phyloP scores from a whole-genome alignment of 2,888 invertebrate species.

The Chirona hameri region DNA sequence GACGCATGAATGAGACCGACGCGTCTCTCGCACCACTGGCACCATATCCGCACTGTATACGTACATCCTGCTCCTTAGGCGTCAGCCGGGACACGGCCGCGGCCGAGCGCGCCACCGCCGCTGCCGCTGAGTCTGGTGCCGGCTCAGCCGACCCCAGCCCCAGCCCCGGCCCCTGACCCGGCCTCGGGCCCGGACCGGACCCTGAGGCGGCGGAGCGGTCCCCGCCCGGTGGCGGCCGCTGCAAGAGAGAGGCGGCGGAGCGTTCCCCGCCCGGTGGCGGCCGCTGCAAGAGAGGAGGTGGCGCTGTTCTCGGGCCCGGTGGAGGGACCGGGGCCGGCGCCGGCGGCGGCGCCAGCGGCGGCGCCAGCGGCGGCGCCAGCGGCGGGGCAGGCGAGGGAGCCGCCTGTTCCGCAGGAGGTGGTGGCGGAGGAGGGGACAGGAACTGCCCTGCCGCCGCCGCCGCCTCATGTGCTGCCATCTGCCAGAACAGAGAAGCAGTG shows the following conservation, averaged over 20 bases:
- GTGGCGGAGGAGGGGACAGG: neutral
- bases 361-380: neutral
- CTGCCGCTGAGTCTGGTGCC: neutral
- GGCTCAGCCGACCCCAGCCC: neutral
- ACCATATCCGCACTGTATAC: too few relatives aligned
- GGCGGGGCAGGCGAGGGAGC: neutral
- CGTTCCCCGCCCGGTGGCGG: neutral
- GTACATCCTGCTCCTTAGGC: neutral
- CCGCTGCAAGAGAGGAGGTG: neutral
- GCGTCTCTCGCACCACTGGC: too few relatives aligned
- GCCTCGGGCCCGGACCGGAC: too few relatives aligned
- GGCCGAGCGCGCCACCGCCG: neutral
- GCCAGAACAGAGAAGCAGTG: neutral
- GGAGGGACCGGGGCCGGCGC: neutral
- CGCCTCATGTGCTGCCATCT: neutral
- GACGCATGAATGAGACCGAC: too few relatives aligned
- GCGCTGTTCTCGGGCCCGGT: neutral
- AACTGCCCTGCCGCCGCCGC: neutral
- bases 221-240: neutral
- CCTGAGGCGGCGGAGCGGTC: neutral
- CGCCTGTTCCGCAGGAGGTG: neutral
- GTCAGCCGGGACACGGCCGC: neutral
- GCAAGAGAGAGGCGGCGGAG: neutral
- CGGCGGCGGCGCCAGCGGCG: neutral
- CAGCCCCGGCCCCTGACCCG: neutral